Evolutionary conservation across 2,888 invertebrate genomes (phyloP).

Genomic region (Poecilobothrus nobilitatus): DNA sequence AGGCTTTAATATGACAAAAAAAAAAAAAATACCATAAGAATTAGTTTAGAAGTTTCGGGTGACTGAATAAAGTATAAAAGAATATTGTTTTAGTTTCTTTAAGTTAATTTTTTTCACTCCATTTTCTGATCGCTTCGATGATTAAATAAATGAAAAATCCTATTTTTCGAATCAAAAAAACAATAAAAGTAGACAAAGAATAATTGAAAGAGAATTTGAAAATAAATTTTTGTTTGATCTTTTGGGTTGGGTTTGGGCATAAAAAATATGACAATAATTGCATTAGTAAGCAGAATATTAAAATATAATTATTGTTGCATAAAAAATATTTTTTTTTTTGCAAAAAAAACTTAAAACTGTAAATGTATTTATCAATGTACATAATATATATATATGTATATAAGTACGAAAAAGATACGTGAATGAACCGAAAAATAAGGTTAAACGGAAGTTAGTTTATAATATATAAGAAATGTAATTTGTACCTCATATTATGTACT

Average conservation of each 20-base stretch:
- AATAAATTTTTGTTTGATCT: no score
- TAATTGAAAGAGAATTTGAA: constrained; percentile 2
- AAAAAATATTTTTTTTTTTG: constrained; percentile 24
- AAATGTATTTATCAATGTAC: no score
- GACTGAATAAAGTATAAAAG: no score
- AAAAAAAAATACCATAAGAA: no score
- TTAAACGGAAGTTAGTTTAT: neutral
- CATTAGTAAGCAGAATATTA: constrained; percentile 9
- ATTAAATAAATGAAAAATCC: constrained; percentile 33
- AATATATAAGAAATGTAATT: no score
- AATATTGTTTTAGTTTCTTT: no score
- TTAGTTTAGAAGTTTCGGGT: no score
- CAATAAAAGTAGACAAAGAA: constrained; percentile 15
- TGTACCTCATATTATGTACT: no score
- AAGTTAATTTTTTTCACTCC: constrained; percentile 33
- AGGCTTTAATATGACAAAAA: no score
- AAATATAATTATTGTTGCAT: constrained; percentile 22
- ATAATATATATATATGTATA: constrained; percentile 26
- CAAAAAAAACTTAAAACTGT: no score
- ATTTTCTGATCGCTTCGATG: constrained; percentile 33
- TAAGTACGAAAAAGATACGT: constrained; percentile 36
- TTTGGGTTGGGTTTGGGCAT: constrained; percentile 13
- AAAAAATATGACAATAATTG: constrained; percentile 8
- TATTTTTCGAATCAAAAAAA: constrained; percentile 16
- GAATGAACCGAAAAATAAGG: constrained; percentile 31